Evolutionary conservation across 2,797 vertebrate species (phyloP).

Genomic region (Microctenopoma steveboyesi): DNA sequence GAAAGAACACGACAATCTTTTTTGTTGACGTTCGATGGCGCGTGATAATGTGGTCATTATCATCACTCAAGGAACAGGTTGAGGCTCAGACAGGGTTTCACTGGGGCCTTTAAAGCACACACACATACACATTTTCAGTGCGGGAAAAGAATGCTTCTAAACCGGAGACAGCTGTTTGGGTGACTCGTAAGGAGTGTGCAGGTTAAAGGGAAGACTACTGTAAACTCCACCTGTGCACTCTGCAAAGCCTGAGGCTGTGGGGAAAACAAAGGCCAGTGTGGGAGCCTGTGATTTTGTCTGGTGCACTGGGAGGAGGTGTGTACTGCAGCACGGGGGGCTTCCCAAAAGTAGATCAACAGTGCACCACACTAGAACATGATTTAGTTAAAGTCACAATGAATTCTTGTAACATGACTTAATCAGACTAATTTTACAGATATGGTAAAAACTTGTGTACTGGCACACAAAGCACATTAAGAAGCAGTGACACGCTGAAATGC

Average conservation of each 20-base stretch:
- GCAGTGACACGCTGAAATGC: too few species aligned
- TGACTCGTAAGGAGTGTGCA: conserved; percentile 86
- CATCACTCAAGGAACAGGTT: conserved; percentile 93
- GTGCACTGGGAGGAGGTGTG: conserved; percentile 14
- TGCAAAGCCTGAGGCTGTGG: conserved; percentile 56
- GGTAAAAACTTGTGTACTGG: too few species aligned
- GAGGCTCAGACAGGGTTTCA: conserved; percentile 95
- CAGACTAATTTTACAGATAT: neutral
- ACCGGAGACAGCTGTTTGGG: conserved; percentile 95
- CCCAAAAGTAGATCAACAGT: conserved; percentile 1
- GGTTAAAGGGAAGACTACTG: conserved; percentile 84
- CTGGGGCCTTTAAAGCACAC: conserved; percentile 67
- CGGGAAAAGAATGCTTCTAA: conserved; percentile 87
- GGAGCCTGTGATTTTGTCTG: conserved; percentile 50
- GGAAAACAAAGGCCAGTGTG: conserved; percentile 25
- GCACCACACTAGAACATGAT: neutral
- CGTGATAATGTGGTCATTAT: conserved; percentile 98
- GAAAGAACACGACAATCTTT: conserved; percentile 92
- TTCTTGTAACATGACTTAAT: too few species aligned
- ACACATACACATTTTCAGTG: conserved; percentile 71
- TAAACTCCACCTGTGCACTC: conserved; percentile 76
- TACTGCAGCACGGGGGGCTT: neutral
- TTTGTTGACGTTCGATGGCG: conserved; percentile 94
- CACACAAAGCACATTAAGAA: too few species aligned
- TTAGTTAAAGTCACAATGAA: too few species aligned